Evolutionary conservation across 2,797 vertebrate genomes (phyloP), one percentile per base, ranked within the genome.

Genomic region (Eidolon dupreanum): DNA sequence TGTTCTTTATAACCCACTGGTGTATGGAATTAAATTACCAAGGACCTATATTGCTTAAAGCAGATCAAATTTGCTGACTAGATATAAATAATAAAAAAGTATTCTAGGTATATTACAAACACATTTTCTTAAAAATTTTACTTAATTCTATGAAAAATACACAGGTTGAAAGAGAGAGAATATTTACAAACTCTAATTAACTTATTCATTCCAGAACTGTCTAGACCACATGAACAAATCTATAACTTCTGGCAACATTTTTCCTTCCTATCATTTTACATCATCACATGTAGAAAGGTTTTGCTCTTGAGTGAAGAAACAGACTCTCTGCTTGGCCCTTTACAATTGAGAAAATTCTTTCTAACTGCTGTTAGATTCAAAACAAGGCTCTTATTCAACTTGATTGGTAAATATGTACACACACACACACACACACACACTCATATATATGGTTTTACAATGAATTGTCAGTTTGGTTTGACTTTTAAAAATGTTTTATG

Each of bases 171-270:
- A 77, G 2, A 74, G 16, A 66, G 11, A 88, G 15, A 31, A 8
- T 66, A 82, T 68, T 88, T 51, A 26, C 9, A 98, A 97, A 94
- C 63, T 63, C 8, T 82, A 92, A 49, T 49, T 49, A 49, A 10
- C 55, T 95, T 97, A 87, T 94, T 97, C 96, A 92, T 96, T 93
- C 55, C 88, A 91, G 81, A 96, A 82, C 88, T 93, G 41, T 36
- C 93, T 95, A 66, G 38, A 90, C 19, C 49, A 24, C 88, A 92
- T 70, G 43, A 95, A 82, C 9, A 97, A 96, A 95, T 92, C 10
- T 74, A 17, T 43, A 78, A 77, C 4, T 75, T 88, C n/a, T 43
- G 59, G 61, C 92, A 83, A 96, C 91, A 53, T 65, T 86, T 96
- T 96, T 73, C 6, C 24, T 70, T 53, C 8, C 36, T 9, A 3